Conservation (phyloP, 2,888 invertebrate genomes). For the Perizoma flavofasciatum region DNA sequence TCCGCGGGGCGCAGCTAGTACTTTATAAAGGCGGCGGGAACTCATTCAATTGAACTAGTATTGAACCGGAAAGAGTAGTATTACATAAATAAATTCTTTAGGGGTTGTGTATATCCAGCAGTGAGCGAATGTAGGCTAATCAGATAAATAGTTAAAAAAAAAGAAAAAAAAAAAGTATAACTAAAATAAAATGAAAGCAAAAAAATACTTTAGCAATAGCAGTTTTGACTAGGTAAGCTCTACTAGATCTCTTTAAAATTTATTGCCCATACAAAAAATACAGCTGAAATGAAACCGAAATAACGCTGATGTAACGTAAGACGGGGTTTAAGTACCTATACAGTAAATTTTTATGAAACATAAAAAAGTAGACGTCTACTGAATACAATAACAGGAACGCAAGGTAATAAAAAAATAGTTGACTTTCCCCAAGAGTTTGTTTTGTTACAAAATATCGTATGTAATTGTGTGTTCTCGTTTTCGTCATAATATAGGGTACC, state of each 20-base stretch:
- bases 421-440: conserved; percentile 41
- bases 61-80: too few relatives aligned
- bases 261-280: conserved; percentile 41
- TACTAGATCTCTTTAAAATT: conserved; percentile 24
- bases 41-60: too few relatives aligned
- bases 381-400: conserved; percentile 51
- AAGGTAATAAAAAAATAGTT: conserved; percentile 49
- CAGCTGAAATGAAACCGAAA: conserved; percentile 47
- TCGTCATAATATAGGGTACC: too few relatives aligned
- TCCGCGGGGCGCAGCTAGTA: too few relatives aligned
- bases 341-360: conserved; percentile 60
- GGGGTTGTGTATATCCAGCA: too few relatives aligned
- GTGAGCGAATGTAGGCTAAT: too few relatives aligned
- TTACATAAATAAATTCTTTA: too few relatives aligned
- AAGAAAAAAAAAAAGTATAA: too few relatives aligned
- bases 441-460: conserved; percentile 37
- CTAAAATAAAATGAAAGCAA: too few relatives aligned
- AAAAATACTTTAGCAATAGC: background rate
- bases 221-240: conserved; percentile 14
- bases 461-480: conserved; percentile 9
- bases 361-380: conserved; percentile 50
- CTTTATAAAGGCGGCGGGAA: too few relatives aligned
- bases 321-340: conserved; percentile 51
- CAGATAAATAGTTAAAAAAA: too few relatives aligned
- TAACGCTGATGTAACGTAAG: conserved; percentile 51